phyloP scores from a whole-genome alignment of 2,888 invertebrate genomes.

The Cataglyphis altisquamis region DNA sequence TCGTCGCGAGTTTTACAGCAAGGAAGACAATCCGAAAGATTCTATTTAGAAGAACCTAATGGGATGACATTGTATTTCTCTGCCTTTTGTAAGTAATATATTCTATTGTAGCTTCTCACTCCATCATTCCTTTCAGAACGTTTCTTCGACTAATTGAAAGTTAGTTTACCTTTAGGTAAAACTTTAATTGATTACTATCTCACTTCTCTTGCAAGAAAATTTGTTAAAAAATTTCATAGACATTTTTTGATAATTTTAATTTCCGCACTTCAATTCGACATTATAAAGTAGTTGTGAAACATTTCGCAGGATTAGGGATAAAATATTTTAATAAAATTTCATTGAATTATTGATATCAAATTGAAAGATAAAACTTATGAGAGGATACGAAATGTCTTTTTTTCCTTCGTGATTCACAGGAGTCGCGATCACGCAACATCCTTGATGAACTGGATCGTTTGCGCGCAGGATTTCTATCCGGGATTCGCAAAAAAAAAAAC shows the following conservation, averaged over 20 bases:
- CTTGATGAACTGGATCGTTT: conserved; percentile 10
- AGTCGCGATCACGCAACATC: background rate
- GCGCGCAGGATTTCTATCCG: background rate
- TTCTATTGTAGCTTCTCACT: background rate
- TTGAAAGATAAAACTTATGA: background rate
- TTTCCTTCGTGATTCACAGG: background rate
- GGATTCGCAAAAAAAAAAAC: background rate
- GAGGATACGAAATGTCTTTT: background rate
- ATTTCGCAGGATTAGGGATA: background rate
- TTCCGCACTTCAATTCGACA: background rate
- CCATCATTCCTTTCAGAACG: background rate
- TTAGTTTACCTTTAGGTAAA: background rate
- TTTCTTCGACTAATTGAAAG: conserved; percentile 1
- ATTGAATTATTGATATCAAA: background rate
- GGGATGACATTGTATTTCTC: conserved; percentile 28
- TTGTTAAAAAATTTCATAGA: background rate
- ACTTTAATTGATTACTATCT: background rate
- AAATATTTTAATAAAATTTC: background rate
- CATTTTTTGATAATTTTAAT: background rate
- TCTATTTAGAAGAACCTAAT: conserved; percentile 35
- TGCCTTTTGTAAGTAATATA: conserved; percentile 31
- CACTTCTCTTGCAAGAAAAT: background rate
- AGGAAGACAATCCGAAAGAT: conserved; percentile 43
- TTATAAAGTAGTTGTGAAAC: background rate
- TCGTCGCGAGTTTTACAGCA: background rate